Conservation (phyloP, 2,113 vertebrate genomes). For the Holacanthus passer region DNA sequence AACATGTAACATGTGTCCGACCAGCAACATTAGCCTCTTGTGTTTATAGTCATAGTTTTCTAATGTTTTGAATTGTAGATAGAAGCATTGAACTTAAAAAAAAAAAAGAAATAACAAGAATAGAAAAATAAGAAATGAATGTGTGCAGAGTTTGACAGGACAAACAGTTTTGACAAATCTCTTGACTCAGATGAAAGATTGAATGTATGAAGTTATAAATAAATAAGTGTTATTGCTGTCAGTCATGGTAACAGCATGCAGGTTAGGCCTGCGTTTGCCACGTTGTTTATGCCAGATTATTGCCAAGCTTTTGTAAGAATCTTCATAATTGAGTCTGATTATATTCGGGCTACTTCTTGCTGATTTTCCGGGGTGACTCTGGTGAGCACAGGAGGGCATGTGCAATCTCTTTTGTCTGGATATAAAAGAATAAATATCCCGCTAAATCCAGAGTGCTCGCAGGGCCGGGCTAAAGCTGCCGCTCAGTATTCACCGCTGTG, state of each 20-base stretch:
- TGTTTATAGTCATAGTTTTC: no score
- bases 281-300: constrained; percentile 58
- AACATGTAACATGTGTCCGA: not conserved
- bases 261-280: constrained; percentile 47
- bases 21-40: no score
- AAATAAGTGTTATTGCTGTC: not conserved
- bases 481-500: constrained; percentile 86
- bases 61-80: not conserved
- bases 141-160: not conserved
- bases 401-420: constrained; percentile 86
- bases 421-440: constrained; percentile 88
- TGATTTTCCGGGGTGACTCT: constrained; percentile 72
- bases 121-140: not conserved
- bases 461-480: constrained; percentile 83
- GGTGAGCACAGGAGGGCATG: constrained; percentile 74
- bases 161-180: not conserved
- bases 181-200: not conserved
- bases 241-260: constrained; percentile 20
- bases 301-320: constrained; percentile 48
- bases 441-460: constrained; percentile 82
- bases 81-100: not conserved
- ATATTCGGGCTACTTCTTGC: constrained; percentile 66
- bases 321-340: constrained; percentile 77
- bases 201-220: not conserved
- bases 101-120: no score